Evolutionary conservation across 2,888 invertebrate genomes (phyloP), one percentile per base, ranked within the genome.

Genomic region (Eristalis tenax): DNA sequence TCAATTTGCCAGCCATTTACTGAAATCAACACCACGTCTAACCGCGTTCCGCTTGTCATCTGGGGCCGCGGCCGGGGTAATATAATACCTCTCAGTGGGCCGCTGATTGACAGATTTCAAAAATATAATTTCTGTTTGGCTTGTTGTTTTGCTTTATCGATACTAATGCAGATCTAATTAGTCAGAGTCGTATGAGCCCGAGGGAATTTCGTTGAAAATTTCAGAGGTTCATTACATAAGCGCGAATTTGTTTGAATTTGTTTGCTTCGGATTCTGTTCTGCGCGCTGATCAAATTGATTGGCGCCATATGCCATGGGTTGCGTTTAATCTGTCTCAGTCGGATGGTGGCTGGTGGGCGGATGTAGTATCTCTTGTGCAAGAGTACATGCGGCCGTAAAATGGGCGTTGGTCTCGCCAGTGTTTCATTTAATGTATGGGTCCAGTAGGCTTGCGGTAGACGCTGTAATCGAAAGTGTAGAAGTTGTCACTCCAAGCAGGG

Each of bases 11-110:
- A 66, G 56, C 40, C 26, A 59, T 66, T 75, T 75, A 40, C 38
- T 66, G 66, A 75, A 65, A 75, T 66, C 65, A 75, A 66, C 66
- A 66, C 75, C 66, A 10, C 28, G 65, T 28, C 57, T 38, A 70
- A 18, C 50, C 32, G 26, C 40, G 43, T n/a, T 70, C 18, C 32
- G 26, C 69, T 70, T 43, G 32, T 63, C 63, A 40, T 61, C 28
- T 23, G 15, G 26, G 28, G 32, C 61, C 32, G 38, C 38, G 23
- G 26, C 26, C 26, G 26, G 26, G 28, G 40, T 4, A 40, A 57
- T 18, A 57, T 40, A 59, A 66, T 66, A 66, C 18, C 26, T 0
- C n/a, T 18, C 65, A 40, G 75, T 59, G 75, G 66, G 75, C 66
- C n/a, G 32, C 57, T 66, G 75, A 66, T 59, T 66, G 75, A 75